phyloP scores from a whole-genome alignment of 2,888 invertebrate genomes.

The Hipparchia semele region DNA sequence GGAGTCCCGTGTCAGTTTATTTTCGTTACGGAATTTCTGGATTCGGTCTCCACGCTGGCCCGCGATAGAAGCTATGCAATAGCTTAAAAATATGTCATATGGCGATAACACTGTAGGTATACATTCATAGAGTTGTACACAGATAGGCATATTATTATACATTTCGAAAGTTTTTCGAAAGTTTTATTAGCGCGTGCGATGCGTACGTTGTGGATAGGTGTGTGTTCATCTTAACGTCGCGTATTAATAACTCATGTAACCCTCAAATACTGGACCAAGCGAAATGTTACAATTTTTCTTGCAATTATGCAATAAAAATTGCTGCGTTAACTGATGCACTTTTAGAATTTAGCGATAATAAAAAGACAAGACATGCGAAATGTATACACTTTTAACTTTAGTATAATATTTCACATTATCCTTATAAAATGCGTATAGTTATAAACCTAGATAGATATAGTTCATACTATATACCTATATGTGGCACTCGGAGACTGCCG shows the following conservation, averaged over 20 bases:
- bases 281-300: not conserved
- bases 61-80: too few species aligned
- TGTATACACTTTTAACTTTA: not conserved
- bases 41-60: too few species aligned
- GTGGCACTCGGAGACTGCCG: too few species aligned
- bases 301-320: slow-evolving; percentile 4
- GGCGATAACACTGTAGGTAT: too few species aligned
- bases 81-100: too few species aligned
- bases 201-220: not conserved
- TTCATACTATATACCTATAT: too few species aligned
- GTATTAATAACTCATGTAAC: not conserved
- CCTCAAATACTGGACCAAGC: not conserved
- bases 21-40: too few species aligned
- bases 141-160: not conserved
- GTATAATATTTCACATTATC: not conserved
- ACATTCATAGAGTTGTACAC: too few species aligned
- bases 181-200: not conserved
- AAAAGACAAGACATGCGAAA: not conserved
- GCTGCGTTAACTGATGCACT: slow-evolving; percentile 3
- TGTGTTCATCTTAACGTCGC: not conserved
- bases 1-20: too few species aligned
- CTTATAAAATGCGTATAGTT: too few species aligned
- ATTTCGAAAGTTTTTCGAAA: not conserved
- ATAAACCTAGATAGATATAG: too few species aligned
- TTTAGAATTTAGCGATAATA: not conserved